A percentile compares a stretch with the other conserved stretches of the same genome.
Conservation (phyloP, 2,797 vertebrate genomes). For the Bradypus variegatus region DNA sequence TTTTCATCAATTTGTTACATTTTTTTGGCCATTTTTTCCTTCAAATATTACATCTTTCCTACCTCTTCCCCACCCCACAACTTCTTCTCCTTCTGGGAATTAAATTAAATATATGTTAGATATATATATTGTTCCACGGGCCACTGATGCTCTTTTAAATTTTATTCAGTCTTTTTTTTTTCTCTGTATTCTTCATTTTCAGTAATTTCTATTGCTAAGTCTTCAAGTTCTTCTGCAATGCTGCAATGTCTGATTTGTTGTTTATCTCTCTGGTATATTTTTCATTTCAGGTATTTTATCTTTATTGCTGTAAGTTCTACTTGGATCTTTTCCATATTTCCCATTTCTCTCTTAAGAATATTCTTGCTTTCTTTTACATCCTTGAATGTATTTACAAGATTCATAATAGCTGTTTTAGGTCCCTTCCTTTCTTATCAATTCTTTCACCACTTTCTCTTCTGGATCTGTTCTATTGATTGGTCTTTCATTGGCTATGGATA, state of each 20-base stretch:
- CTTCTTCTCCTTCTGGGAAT: not conserved
- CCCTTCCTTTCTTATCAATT: not conserved
- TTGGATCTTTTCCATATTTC: not conserved
- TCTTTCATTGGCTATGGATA: not conserved
- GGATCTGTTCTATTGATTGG: not conserved
- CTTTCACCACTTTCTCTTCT: not conserved
- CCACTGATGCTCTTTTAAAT: not conserved
- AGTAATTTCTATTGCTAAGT: not conserved
- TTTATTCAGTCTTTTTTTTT: not conserved
- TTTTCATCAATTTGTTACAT: not conserved
- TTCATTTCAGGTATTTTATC: not conserved
- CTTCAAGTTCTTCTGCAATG: not conserved
- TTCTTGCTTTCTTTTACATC: not conserved
- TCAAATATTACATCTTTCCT: not conserved
- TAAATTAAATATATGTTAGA: not conserved
- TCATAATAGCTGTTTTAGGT: not conserved
- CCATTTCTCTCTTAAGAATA: not conserved
- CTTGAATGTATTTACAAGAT: not conserved
- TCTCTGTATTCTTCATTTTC: not conserved
- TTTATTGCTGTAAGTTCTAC: not conserved
- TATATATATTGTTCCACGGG: not conserved
- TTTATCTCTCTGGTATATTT: not conserved
- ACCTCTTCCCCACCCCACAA: too few species aligned
- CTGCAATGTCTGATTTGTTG: not conserved
- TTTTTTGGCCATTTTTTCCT: not conserved